Evolutionary conservation across 1,140 invertebrate species (phyloP), one percentile per base, ranked within the genome.

Genomic region (Eulimnadia texana): DNA sequence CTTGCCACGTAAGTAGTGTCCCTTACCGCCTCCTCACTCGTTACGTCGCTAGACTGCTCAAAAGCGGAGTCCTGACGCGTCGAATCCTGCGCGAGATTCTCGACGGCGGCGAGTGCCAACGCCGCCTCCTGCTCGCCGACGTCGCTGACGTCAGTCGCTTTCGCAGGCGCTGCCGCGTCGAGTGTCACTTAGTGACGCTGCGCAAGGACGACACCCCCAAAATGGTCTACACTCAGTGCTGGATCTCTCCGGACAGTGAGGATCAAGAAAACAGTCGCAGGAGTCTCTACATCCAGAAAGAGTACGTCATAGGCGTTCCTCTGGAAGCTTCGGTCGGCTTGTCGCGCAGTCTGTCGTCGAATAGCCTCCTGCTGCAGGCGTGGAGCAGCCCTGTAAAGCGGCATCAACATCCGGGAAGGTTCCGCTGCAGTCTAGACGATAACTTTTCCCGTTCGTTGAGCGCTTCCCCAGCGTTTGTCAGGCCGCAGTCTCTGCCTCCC

Each of bases 1-100:
- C 76, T 23, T 71, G 77, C 60, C 76, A 80, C 69, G 79, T 80
- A 77, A 79, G 79, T 79, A 27, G 27, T 52, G 76, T 81, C 23
- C 83, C 83, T 16, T 85, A 84, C 69, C 77, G 81, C 65, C 80
- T 81, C 50, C 77, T 90, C 24, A 86, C 85, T 22, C 82, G 81
- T 67, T 83, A 82, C 68, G 87, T 87, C 68, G 81, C 81, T 33
- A 79, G 80, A 67, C 77, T 87, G 52, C 82, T 88, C 9, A 81
- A 81, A 68, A 79, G 80, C 67, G 83, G 83, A 67, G 71, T 84
- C 3, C 81, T 90, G 61, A 81, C 80, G 3, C 73, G 80, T 54
- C 50, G 24, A 22, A 50, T 50, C 33, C 53, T 61, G 24, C 60
- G 53, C 33, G 50, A 61, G 42, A 61, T 61, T 10, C 51, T 61